Percentiles rank a stretch among this genome's conserved stretches.
phyloP scores from a whole-genome alignment of 2,888 invertebrate genomes.

The Cheilosia vulpina region DNA sequence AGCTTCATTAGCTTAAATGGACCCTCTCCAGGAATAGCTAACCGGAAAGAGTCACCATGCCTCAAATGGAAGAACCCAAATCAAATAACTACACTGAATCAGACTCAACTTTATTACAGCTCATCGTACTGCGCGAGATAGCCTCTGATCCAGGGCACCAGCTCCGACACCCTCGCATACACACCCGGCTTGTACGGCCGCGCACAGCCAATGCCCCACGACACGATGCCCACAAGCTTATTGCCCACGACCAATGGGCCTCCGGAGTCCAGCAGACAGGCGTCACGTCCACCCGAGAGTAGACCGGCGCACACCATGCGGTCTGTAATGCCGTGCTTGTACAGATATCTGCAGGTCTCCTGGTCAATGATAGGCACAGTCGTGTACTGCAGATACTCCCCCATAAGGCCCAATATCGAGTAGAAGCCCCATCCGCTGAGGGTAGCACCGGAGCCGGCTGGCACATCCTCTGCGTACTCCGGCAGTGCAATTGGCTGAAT shows the following conservation, averaged over 20 bases:
- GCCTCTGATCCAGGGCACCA: conserved; percentile 78
- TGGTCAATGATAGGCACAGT: conserved; percentile 77
- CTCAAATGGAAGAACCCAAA: background rate
- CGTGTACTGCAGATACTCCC: conserved; percentile 76
- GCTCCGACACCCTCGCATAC: conserved; percentile 77
- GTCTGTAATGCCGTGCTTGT: conserved; percentile 81
- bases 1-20: no score
- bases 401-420: conserved; percentile 47
- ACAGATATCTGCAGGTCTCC: conserved; percentile 80
- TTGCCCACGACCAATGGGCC: conserved; percentile 77
- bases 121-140: conserved; percentile 76
- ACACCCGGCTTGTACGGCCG: conserved; percentile 79
- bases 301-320: conserved; percentile 86
- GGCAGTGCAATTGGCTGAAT: conserved; percentile 82
- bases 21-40: no score
- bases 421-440: conserved; percentile 80
- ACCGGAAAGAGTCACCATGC: no score
- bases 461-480: conserved; percentile 71
- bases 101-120: conserved; percentile 53
- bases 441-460: conserved; percentile 76
- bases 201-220: conserved; percentile 80
- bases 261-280: conserved; percentile 80
- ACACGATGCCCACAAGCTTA: conserved; percentile 78
- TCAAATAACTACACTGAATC: background rate
- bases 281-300: conserved; percentile 83